Base-by-base conservation (phyloP, 2,888 invertebrate genomes). In the Tiliacea aurago region DNA sequence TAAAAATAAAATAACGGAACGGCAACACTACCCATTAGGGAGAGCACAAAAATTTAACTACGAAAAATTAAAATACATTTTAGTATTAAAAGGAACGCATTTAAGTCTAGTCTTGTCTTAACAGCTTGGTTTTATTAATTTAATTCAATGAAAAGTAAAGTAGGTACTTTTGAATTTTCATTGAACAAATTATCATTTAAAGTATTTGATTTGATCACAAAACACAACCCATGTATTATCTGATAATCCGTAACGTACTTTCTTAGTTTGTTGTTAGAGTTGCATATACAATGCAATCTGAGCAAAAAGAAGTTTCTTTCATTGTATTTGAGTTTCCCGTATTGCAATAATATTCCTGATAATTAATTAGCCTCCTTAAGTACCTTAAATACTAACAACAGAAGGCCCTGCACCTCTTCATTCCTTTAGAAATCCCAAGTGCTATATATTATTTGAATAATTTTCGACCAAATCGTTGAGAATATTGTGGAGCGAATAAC, bases 401-500 rank as follows among this genome's bases (percentile, higher is more conserved):
- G 18, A 73, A 45, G 13, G 13, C 4, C 33, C 15, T n/a, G 43
- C 20, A 23, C 43, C 11, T 37, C 53, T 74, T 66, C 45, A 7
- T 41, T 0, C 59, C 15, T 72, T 64, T 13, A 43, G 47, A 13
- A 72, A 53, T 56, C 76, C 61, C 66, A 75, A 75, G 45, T 56
- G 23, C 43, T 53, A 23, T 45, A 15, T 69, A 20, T 37, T 56
- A 70, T 77, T 56, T 37, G 51, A 63, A 70, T 67, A 51, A 67
- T 67, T 79, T 70, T 56, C n/a, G 37, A 28, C 69, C 37, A 51
- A 70, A 67, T 73, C n/a, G 55, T 63, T 64, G 64, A 20, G 41
- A 37, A 73, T 73, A 62, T 66, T 56, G 80, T 67, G 51, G 23
- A 61, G 41, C 65, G n/a, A 70, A 58, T 74, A 62, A 56, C 73